Percentiles rank a stretch among this genome's conserved stretches.
phyloP scores from a whole-genome alignment of 2,888 invertebrate genomes.

The Orchesellides sinensis region DNA sequence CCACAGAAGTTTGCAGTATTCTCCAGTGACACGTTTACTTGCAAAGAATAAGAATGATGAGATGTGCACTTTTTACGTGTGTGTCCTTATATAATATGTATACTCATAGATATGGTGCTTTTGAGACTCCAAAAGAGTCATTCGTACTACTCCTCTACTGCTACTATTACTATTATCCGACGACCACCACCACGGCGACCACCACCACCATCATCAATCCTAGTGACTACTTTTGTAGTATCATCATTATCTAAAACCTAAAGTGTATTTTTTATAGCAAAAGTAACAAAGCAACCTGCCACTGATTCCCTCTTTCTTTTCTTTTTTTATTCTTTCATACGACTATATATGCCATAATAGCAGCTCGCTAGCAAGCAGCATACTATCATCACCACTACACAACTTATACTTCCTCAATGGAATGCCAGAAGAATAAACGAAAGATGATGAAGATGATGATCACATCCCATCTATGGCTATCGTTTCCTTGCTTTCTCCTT shows the following conservation, averaged over 20 bases:
- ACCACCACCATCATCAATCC: slow-evolving; percentile 21
- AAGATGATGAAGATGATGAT: slow-evolving; percentile 52
- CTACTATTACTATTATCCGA: no score
- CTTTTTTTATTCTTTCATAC: background rate
- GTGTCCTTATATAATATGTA: slow-evolving; percentile 38
- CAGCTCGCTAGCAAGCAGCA: no score
- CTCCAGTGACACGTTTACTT: slow-evolving; percentile 71
- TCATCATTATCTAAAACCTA: slow-evolving; percentile 40
- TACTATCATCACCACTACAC: slow-evolving; percentile 1
- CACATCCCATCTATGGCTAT: slow-evolving; percentile 58
- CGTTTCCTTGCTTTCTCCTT: slow-evolving; percentile 38
- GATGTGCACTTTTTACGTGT: slow-evolving; percentile 63
- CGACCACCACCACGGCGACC: slow-evolving; percentile 13
- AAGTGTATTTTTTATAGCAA: slow-evolving; percentile 35
- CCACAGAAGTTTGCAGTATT: slow-evolving; percentile 69
- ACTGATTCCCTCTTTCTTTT: slow-evolving; percentile 8
- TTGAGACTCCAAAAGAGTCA: slow-evolving; percentile 55
- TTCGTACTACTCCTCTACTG: slow-evolving; percentile 41
- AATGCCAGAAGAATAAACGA: slow-evolving; percentile 11
- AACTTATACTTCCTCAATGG: slow-evolving; percentile 13
- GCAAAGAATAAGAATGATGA: slow-evolving; percentile 70
- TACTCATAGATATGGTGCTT: slow-evolving; percentile 50
- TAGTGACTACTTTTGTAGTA: slow-evolving; percentile 31
- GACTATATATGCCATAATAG: no score
- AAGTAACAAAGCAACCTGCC: slow-evolving; percentile 10